Evolutionary conservation across 2,888 invertebrate genomes (phyloP).

Genomic region (Eilema griseolum): DNA sequence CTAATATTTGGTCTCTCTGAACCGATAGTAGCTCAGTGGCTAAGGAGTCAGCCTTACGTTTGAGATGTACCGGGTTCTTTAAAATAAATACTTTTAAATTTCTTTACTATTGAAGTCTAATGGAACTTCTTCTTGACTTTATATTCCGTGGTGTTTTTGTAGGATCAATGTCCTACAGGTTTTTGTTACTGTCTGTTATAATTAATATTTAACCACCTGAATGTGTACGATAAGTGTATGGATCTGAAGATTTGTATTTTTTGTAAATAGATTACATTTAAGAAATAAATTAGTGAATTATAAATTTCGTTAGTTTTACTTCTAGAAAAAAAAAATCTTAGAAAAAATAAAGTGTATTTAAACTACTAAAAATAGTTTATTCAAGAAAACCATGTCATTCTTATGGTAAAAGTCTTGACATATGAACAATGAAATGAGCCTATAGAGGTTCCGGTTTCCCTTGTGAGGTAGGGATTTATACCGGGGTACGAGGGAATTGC

Average conservation of each 20-base stretch:
- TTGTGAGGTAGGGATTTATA: background rate
- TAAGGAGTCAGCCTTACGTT: too few relatives aligned
- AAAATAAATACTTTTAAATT: too few relatives aligned
- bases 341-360: too few relatives aligned
- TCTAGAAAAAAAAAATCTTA: background rate
- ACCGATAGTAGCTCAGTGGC: too few relatives aligned
- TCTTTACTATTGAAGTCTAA: background rate
- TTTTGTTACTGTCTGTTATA: slow-evolving; percentile 37
- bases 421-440: background rate
- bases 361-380: too few relatives aligned
- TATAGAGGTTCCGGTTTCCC: background rate
- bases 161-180: slow-evolving; percentile 22
- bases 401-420: too few relatives aligned
- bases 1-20: too few relatives aligned
- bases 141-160: background rate
- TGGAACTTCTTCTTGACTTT: background rate
- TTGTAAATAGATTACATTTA: slow-evolving; percentile 48
- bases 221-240: slow-evolving; percentile 40
- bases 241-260: slow-evolving; percentile 43
- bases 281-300: slow-evolving; percentile 38
- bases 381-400: too few relatives aligned
- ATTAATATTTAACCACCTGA: slow-evolving; percentile 63
- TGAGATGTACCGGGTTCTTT: too few relatives aligned
- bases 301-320: background rate
- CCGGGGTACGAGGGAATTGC: too few relatives aligned